Conservation (phyloP, 2,888 invertebrate genomes). For the Temnothorax ravouxi region DNA sequence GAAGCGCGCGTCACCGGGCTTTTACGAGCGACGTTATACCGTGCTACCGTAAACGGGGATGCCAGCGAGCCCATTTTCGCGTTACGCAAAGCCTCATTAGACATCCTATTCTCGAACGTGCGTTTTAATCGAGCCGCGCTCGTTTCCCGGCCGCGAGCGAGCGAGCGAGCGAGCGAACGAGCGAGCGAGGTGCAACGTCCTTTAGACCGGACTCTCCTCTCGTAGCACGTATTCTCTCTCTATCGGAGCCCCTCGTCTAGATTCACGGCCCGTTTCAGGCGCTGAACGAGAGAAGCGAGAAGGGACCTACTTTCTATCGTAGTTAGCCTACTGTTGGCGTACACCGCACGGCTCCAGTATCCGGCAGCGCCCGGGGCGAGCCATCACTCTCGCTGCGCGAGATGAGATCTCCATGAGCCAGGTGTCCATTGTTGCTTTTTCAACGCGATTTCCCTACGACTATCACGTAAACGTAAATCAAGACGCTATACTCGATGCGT, state of each 20-base stretch:
- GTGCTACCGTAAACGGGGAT: constrained; percentile 74
- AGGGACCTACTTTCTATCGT: constrained; percentile 84
- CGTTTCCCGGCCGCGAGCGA: constrained; percentile 48
- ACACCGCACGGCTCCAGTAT: constrained; percentile 75
- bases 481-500: background rate
- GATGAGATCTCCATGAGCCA: constrained; percentile 51
- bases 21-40: constrained; percentile 66
- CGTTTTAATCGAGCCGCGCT: constrained; percentile 70
- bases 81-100: constrained; percentile 77
- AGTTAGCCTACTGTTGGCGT: constrained; percentile 79
- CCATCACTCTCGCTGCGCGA: constrained; percentile 79
- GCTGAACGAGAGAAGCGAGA: constrained; percentile 65
- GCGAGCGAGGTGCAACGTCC: constrained; percentile 70
- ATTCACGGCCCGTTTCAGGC: constrained; percentile 42
- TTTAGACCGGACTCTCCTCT: constrained; percentile 65
- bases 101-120: constrained; percentile 75
- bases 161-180: constrained; percentile 27
- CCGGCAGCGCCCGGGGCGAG: constrained; percentile 82
- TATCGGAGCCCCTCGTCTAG: constrained; percentile 26
- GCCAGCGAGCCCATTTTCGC: constrained; percentile 72
- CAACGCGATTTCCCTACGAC: constrained; percentile 24
- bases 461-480: constrained; percentile 5
- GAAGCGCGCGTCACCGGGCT: constrained; percentile 59
- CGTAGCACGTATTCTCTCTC: constrained; percentile 58
- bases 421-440: constrained; percentile 36